Conservation (phyloP, 2,888 invertebrate genomes). For the Drosophila maculinotata region DNA sequence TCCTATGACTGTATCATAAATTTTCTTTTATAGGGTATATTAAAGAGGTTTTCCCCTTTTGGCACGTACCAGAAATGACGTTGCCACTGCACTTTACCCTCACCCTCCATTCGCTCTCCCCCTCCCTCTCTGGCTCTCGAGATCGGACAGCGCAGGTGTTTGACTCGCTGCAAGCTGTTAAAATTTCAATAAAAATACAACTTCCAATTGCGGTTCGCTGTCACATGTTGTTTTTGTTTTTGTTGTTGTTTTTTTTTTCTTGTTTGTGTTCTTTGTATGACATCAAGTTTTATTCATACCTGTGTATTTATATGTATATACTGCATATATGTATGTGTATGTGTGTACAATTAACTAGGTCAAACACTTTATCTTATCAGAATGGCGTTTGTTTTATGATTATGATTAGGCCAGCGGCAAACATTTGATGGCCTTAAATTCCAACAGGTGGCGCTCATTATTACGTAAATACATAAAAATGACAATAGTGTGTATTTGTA, state of each 20-base stretch:
- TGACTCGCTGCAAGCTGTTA: conserved; percentile 62
- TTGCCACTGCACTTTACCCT: conserved; percentile 34
- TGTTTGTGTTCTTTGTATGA: conserved; percentile 12
- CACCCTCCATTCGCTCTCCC: conserved; percentile 7
- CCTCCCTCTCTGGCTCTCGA: not conserved
- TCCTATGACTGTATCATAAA: too few species aligned
- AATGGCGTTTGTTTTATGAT: conserved; percentile 24
- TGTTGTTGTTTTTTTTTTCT: not conserved
- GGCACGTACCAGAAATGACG: conserved; percentile 53
- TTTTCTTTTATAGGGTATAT: conserved; percentile 20
- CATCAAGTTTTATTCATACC: conserved; percentile 5
- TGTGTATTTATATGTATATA: not conserved
- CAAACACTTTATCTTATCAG: conserved; percentile 63
- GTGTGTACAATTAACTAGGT: conserved; percentile 46
- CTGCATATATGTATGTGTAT: conserved; percentile 1
- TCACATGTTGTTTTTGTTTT: conserved; percentile 32
- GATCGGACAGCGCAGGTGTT: conserved; percentile 60
- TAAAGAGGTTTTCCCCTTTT: conserved; percentile 7
- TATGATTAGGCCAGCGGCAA: conserved; percentile 31
- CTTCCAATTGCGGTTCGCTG: conserved; percentile 45
- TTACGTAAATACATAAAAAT: not conserved
- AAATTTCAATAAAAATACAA: conserved; percentile 48
- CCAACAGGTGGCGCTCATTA: conserved; percentile 43
- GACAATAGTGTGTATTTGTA: too few species aligned
- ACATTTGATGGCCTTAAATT: conserved; percentile 46